Evolutionary conservation across 2,113 vertebrate genomes (phyloP).

Genomic region (Sula dactylatra): DNA sequence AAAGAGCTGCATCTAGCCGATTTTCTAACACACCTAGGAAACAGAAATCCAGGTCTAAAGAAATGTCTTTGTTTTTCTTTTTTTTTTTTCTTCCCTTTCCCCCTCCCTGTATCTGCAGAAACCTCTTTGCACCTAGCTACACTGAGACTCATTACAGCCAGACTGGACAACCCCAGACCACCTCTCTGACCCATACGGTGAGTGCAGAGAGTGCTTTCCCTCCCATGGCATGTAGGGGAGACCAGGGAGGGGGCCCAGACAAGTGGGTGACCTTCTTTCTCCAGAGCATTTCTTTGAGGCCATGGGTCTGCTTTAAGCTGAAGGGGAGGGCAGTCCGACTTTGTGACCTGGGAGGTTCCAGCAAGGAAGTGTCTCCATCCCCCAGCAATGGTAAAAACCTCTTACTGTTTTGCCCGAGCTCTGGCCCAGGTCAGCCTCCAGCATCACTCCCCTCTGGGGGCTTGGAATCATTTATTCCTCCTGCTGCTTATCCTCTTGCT

Average conservation of each 20-base stretch:
- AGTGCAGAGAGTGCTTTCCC: not conserved
- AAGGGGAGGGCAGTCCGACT: not conserved
- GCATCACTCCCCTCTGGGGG: not conserved
- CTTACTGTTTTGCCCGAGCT: not conserved
- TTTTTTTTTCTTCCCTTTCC: not conserved
- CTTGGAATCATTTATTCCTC: not conserved
- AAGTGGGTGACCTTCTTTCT: not conserved
- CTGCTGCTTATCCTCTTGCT: not conserved
- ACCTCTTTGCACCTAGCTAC: slow-evolving; percentile 87
- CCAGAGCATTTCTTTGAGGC: not conserved
- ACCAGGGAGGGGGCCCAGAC: not conserved
- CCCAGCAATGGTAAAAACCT: not conserved
- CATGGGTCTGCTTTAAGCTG: not conserved
- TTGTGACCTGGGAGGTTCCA: not conserved
- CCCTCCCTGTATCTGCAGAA: slow-evolving; percentile 64
- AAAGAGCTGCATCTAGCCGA: not conserved
- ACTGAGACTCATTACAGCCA: slow-evolving; percentile 87
- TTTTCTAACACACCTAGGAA: not conserved
- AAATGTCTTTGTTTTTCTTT: not conserved
- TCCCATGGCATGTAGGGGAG: accelerated
- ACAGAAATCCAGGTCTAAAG: not conserved
- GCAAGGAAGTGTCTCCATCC: not conserved
- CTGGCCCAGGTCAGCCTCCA: not conserved
- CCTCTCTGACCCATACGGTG: slow-evolving; percentile 76
- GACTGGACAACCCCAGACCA: slow-evolving; percentile 73